Evolutionary conservation across 2,113 vertebrate species (phyloP).

Genomic region (Atherinomorus stipes): DNA sequence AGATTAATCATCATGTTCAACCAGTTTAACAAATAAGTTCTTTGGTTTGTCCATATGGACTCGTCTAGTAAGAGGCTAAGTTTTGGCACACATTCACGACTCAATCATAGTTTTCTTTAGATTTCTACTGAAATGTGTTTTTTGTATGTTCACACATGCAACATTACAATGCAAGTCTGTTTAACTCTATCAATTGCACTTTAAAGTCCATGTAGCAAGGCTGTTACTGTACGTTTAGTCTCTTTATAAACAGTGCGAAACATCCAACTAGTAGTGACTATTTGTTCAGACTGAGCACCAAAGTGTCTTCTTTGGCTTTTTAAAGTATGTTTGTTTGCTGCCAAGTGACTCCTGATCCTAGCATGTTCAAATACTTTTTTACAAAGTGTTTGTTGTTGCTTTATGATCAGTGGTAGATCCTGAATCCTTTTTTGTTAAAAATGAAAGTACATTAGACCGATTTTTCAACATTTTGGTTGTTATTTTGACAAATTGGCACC

Average conservation of each 20-base stretch:
- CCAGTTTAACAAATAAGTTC: too few species aligned
- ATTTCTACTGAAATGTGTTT: background rate
- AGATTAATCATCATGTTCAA: too few species aligned
- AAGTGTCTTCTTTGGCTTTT: background rate
- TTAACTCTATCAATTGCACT: conserved; percentile 6
- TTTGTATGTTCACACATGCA: background rate
- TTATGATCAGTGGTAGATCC: background rate
- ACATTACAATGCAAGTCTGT: background rate
- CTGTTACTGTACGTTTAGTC: conserved; percentile 3
- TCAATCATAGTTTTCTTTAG: too few species aligned
- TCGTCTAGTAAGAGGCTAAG: too few species aligned
- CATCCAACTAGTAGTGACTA: background rate
- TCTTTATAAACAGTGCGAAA: conserved; percentile 2
- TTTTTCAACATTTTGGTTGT: too few species aligned
- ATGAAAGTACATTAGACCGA: too few species aligned
- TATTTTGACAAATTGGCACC: too few species aligned
- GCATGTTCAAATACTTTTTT: conserved; percentile 9
- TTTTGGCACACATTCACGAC: too few species aligned
- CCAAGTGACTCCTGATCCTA: background rate
- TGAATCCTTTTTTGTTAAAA: too few species aligned
- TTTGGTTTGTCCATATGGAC: too few species aligned
- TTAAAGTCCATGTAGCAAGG: background rate
- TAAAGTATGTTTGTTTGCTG: conserved; percentile 2
- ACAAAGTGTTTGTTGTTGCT: background rate
- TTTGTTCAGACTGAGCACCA: background rate